Percentiles rank a stretch among this genome's conserved stretches.
Conservation (phyloP, 2,888 invertebrate species). For the Drosophila cognata region DNA sequence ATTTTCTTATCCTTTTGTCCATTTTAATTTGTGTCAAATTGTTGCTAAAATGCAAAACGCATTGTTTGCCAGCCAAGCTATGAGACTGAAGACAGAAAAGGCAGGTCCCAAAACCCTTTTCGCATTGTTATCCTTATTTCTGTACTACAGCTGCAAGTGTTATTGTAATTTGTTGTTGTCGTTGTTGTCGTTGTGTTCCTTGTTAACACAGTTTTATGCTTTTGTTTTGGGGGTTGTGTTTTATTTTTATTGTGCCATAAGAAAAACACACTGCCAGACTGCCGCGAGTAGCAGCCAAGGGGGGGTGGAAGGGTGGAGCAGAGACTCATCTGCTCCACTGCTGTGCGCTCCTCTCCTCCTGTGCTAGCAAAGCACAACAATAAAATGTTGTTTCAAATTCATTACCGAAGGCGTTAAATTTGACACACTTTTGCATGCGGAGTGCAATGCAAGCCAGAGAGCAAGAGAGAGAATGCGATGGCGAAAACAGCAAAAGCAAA, state of each 20-base stretch:
- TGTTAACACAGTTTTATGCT: conserved; percentile 80
- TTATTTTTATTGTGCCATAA: conserved; percentile 71
- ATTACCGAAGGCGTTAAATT: conserved; percentile 81
- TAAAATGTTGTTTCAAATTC: conserved; percentile 80
- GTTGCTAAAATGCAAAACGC: conserved; percentile 80
- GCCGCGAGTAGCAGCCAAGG: conserved; percentile 12
- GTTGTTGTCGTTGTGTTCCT: conserved; percentile 52
- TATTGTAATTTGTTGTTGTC: conserved; percentile 39
- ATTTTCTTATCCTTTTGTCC: conserved; percentile 52
- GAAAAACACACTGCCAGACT: conserved; percentile 66
- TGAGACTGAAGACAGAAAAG: conserved; percentile 1
- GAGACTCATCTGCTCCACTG: conserved; percentile 14
- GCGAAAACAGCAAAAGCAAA: conserved; percentile 22
- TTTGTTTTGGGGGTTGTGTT: conserved; percentile 66
- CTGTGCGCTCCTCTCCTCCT: neutral
- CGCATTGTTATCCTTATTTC: conserved; percentile 55
- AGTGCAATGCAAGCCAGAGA: conserved; percentile 36
- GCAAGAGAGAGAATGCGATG: conserved; percentile 11
- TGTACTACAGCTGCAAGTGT: conserved; percentile 40
- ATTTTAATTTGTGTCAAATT: conserved; percentile 82
- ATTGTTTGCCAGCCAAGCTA: conserved; percentile 60
- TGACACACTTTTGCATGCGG: conserved; percentile 78
- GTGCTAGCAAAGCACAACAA: conserved; percentile 67
- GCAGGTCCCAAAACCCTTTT: conserved; percentile 20
- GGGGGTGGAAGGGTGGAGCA: neutral